phyloP scores from a whole-genome alignment of 37 sponge, comb jelly and placozoan genomes.

The Beroe forskalii region DNA sequence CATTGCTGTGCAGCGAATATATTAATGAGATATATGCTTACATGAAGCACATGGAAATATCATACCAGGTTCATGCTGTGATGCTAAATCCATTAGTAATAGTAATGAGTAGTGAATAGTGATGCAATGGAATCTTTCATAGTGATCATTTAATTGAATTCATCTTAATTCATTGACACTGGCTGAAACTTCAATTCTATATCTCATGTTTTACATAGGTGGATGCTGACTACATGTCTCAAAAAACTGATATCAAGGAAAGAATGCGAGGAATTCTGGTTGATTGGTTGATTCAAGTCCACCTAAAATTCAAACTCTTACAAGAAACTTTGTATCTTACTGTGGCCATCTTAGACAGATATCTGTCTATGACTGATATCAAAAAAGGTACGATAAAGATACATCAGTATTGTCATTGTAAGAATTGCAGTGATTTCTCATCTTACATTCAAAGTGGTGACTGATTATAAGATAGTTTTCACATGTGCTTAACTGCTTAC shows the following conservation, averaged over 20 bases:
- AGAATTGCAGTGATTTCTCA: too few species aligned
- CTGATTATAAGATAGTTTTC: too few species aligned
- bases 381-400: conserved; percentile 57
- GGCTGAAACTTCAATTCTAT: neutral
- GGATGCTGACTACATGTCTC: conserved; percentile 71
- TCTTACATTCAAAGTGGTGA: too few species aligned
- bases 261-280: conserved; percentile 89
- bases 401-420: too few species aligned
- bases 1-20: conserved; percentile 93
- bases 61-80: neutral
- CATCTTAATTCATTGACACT: neutral
- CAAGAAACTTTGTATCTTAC: conserved; percentile 93
- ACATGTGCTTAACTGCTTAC: too few species aligned
- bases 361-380: conserved; percentile 67
- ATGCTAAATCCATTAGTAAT: neutral
- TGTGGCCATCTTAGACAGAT: conserved; percentile 89
- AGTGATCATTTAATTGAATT: too few species aligned
- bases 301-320: conserved; percentile 81
- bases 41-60: conserved; percentile 82
- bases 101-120: neutral
- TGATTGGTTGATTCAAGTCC: conserved; percentile 96
- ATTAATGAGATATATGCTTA: conserved; percentile 89
- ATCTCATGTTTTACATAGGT: conserved; percentile 69
- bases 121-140: neutral
- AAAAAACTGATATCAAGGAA: conserved; percentile 80